Evolutionary conservation across 2,113 vertebrate genomes (phyloP).

Genomic region (Condylura cristata): DNA sequence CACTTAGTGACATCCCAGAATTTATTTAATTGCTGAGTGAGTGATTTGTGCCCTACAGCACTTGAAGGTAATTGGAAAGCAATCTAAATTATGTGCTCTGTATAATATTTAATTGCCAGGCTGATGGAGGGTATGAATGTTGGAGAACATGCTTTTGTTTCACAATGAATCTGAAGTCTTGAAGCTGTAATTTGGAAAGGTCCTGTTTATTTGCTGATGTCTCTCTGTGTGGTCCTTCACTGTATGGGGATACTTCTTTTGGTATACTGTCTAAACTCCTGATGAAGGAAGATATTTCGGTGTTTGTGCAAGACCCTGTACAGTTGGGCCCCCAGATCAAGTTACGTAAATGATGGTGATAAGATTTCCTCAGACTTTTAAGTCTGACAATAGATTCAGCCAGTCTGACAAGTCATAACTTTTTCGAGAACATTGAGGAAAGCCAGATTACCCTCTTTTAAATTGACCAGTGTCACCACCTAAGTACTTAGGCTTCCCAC

Average conservation of each 20-base stretch:
- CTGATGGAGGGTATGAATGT: background rate
- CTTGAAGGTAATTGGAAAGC: conserved; percentile 67
- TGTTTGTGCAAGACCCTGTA: background rate
- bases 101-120: conserved; percentile 69
- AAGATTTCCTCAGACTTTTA: background rate
- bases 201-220: background rate
- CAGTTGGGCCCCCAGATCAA: background rate
- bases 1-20: conserved; percentile 57
- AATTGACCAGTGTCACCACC: background rate
- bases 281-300: background rate
- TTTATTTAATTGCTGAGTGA: conserved; percentile 57
- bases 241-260: background rate
- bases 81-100: conserved; percentile 58
- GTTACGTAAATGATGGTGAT: background rate
- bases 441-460: background rate
- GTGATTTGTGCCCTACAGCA: conserved; percentile 58
- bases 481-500: background rate
- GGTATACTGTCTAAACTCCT: background rate
- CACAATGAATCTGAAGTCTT: background rate
- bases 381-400: background rate
- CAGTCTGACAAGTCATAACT: background rate
- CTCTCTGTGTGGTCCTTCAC: background rate
- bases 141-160: conserved; percentile 4
- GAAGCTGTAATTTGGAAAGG: background rate
- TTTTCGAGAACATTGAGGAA: background rate